These are phyloP conservation scores for Rafetus swinhoei DNA, from an alignment of 2,113 vertebrate species.

Conservation along the genomic window DNA sequence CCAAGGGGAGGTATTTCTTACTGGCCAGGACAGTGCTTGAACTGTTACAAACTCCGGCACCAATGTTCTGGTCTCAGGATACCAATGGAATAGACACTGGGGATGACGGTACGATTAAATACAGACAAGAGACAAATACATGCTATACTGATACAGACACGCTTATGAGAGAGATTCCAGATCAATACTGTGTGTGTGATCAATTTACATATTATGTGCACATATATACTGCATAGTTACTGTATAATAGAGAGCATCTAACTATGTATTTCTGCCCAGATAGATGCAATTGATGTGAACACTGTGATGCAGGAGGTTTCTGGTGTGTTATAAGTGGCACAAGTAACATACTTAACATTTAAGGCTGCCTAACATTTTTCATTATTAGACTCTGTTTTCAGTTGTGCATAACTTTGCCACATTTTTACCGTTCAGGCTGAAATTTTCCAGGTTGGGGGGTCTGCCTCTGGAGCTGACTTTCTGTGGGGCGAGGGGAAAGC, in stretches of 20 bases:
- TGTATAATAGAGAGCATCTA: not conserved
- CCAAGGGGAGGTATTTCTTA: constrained; percentile 64
- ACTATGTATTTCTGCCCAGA: constrained; percentile 23
- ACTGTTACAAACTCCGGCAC: constrained; percentile 54
- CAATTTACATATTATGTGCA: constrained; percentile 20
- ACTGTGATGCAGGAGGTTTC: not conserved
- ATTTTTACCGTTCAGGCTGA: not conserved
- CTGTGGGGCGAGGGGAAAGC: not conserved
- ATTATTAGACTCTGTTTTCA: constrained; percentile 19
- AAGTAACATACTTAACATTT: constrained; percentile 40
- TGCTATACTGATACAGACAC: constrained; percentile 19
- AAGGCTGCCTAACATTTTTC: constrained; percentile 54
- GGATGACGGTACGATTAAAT: constrained; percentile 34
- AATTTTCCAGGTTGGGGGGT: not conserved
- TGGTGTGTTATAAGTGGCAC: constrained; percentile 4
- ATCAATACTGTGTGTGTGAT: not conserved
- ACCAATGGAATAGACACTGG: constrained; percentile 52
- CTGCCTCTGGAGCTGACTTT: not conserved
- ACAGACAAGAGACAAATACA: constrained; percentile 40
- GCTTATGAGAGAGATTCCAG: not conserved
- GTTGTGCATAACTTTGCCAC: constrained; percentile 65
- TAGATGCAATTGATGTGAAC: not conserved
- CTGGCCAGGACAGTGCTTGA: constrained; percentile 45
- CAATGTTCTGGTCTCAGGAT: constrained; percentile 38
- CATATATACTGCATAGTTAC: not conserved